phyloP scores from a whole-genome alignment of 2,113 vertebrate genomes.

The Puntigrus tetrazona region DNA sequence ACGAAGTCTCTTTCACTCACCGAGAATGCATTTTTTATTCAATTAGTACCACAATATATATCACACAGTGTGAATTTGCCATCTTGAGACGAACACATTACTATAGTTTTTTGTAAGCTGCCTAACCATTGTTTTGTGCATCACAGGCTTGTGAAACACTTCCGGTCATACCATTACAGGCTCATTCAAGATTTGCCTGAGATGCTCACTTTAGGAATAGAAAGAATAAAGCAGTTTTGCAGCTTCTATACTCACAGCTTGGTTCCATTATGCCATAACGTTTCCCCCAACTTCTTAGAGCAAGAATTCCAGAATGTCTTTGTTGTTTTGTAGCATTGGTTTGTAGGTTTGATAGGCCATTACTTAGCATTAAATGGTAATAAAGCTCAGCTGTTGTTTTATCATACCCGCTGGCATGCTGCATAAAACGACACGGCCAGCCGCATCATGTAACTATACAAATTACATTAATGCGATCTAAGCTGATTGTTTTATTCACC shows the following conservation, averaged over 20 bases:
- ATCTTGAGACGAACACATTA: background rate
- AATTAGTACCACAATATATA: background rate
- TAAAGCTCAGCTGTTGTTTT: conserved; percentile 28
- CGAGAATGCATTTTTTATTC: background rate
- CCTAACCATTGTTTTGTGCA: background rate
- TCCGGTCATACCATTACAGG: background rate
- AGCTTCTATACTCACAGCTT: background rate
- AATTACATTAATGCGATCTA: background rate
- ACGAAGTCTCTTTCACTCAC: background rate
- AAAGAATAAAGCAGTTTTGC: background rate
- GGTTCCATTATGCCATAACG: background rate
- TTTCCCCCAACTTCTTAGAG: background rate
- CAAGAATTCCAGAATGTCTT: background rate
- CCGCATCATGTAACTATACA: background rate
- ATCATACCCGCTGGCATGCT: conserved; percentile 1
- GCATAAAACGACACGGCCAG: background rate
- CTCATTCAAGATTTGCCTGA: background rate
- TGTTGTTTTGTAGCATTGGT: conserved; percentile 11
- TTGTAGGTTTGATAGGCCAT: background rate
- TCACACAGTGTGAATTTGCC: background rate
- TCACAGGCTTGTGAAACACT: background rate
- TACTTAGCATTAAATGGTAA: conserved; percentile 21
- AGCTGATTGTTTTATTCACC: conserved; percentile 10
- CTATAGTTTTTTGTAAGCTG: background rate
- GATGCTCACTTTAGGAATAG: background rate